A percentile compares a stretch with the other conserved stretches of the same genome.
Evolutionary conservation across 2,113 vertebrate species (phyloP).

Genomic region (Percopsis transmontana): DNA sequence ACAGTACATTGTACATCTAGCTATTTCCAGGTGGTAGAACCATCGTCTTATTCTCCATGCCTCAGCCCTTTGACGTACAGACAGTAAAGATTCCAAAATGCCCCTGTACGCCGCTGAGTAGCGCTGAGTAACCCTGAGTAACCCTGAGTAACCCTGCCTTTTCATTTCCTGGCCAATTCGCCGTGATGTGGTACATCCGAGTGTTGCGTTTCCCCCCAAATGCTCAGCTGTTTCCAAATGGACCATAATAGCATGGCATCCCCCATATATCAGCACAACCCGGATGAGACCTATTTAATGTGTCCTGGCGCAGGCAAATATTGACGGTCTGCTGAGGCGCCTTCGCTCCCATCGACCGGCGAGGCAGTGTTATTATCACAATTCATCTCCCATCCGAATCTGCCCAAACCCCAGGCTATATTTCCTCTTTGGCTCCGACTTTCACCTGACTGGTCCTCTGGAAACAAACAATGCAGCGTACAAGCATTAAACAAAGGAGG

Average conservation of each 20-base stretch:
- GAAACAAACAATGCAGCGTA: conserved; percentile 32
- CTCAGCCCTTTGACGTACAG: background rate
- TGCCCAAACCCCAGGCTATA: conserved; percentile 25
- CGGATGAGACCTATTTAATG: conserved; percentile 54
- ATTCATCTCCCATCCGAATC: conserved; percentile 48
- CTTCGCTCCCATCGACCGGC: conserved; percentile 26
- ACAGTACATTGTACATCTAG: background rate
- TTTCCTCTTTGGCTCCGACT: conserved; percentile 25
- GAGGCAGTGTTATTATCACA: conserved; percentile 51
- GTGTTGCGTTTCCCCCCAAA: conserved; percentile 32
- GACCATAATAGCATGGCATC: conserved; percentile 30
- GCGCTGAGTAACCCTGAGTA: conserved; percentile 36
- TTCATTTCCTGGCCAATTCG: conserved; percentile 21
- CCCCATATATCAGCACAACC: conserved; percentile 42
- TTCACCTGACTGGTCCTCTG: conserved; percentile 32
- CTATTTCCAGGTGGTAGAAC: conserved; percentile 16
- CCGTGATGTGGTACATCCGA: conserved; percentile 13
- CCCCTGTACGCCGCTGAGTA: background rate
- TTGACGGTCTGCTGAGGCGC: conserved; percentile 51
- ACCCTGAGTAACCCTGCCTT: background rate
- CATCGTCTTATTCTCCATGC: too few relatives aligned
- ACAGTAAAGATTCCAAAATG: conserved; percentile 1
- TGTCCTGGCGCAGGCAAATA: conserved; percentile 53
- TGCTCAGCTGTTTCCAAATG: conserved; percentile 54
- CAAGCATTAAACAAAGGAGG: conserved; percentile 63